Evolutionary conservation across 2,888 invertebrate genomes (phyloP), one percentile per base, ranked within the genome.

Genomic region (Diabrotica balteata): DNA sequence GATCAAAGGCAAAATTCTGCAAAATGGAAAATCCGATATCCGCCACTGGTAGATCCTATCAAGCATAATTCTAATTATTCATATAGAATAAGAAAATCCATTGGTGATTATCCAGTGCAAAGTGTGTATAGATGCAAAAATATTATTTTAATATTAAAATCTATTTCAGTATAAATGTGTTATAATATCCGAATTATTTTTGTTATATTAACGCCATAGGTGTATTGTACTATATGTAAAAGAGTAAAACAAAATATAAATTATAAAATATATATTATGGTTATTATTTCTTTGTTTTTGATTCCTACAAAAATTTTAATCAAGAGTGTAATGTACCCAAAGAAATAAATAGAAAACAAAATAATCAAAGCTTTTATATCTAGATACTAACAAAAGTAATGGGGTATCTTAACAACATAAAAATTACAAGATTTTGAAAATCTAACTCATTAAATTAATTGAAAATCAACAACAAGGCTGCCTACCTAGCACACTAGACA

Each of bases 161-260:
- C 63, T 67, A 64, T 67, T 68, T 66, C 58, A 63, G 60, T 67
- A 71, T 67, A 70, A 74, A 70, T 74, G 68, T 77, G 73, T 76
- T 77, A 69, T 69, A 69, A 78, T 57, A 64, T 77, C 80, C 80
- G 80, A 82, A 81, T 81, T 81, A 81, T 81, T 82, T 82, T 81
- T 82, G 80, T 81, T 82, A 80, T 76, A 76, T 75, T 74, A 78
- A 77, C 78, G 78, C 75, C 76, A 77, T 83, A 81, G 80, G 80
- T 83, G 81, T 84, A 80, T 79, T 83, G 82, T 83, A 77, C 72
- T 78, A 79, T 70, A 76, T 74, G 75, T 77, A 76, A 73, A 70
- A 68, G 65, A 66, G 49, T 65, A 68, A 65, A 66, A 59, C 61
- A 75, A 68, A 71, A 71, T 72, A 74, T 69, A 74, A 72, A 73